Conservation (phyloP, 2,888 invertebrate species). For the Macrophya annulata region DNA sequence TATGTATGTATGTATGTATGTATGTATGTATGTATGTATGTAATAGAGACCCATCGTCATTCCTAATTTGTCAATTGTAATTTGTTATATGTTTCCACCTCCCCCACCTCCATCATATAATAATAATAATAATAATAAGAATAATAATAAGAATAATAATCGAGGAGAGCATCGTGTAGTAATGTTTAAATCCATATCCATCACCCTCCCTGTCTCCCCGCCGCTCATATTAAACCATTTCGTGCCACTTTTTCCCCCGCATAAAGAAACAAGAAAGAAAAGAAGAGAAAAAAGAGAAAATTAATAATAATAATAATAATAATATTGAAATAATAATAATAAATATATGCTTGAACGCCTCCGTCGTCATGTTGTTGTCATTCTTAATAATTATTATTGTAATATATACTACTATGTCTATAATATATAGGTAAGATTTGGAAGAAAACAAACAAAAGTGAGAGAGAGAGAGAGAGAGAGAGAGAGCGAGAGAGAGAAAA, state of each 20-base stretch:
- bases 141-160: neutral
- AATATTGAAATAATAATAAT: constrained; percentile 18
- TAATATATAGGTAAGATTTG: constrained; percentile 66
- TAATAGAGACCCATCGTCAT: constrained; percentile 35
- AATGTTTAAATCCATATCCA: constrained; percentile 24
- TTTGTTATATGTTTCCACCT: constrained; percentile 26
- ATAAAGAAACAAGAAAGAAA: neutral
- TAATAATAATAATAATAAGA: neutral
- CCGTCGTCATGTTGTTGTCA: constrained; percentile 79
- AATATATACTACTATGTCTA: constrained; percentile 61
- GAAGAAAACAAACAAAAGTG: no score
- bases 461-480: neutral
- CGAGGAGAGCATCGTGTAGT: neutral
- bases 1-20: neutral
- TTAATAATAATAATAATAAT: neutral
- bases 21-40: constrained; percentile 22
- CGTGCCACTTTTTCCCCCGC: constrained; percentile 69
- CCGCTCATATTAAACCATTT: constrained; percentile 65
- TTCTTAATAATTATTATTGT: constrained; percentile 77
- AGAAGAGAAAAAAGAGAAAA: neutral
- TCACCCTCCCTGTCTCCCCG: constrained; percentile 59
- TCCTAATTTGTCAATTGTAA: constrained; percentile 47
- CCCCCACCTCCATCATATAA: neutral
- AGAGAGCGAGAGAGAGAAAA: neutral
- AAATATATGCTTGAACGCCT: constrained; percentile 77